Evolutionary conservation across 2,888 invertebrate species (phyloP).

Genomic region (Pristionchus arcanus): DNA sequence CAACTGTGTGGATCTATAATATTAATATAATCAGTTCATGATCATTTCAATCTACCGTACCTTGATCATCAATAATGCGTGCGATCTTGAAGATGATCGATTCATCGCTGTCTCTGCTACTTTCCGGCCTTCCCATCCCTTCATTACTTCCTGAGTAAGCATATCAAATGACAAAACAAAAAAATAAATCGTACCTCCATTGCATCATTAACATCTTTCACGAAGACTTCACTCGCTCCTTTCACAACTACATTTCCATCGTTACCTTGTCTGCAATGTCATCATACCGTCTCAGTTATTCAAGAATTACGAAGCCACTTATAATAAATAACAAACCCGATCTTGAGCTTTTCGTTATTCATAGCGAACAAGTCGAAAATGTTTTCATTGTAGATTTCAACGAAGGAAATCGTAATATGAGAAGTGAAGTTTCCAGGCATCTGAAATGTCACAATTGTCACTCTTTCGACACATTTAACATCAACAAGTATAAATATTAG

Average conservation of each 20-base stretch:
- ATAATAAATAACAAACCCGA: conserved; percentile 36
- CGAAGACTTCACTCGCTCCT: conserved; percentile 75
- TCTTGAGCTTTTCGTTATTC: conserved; percentile 57
- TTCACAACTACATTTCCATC: conserved; percentile 78
- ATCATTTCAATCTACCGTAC: conserved; percentile 61
- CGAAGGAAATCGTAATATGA: conserved; percentile 79
- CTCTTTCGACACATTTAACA: background rate
- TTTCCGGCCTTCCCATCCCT: conserved; percentile 80
- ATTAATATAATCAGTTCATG: background rate
- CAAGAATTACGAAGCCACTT: background rate
- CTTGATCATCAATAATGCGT: conserved; percentile 80
- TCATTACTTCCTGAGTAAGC: conserved; percentile 77
- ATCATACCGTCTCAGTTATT: background rate
- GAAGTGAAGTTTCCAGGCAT: conserved; percentile 79
- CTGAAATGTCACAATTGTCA: conserved; percentile 57
- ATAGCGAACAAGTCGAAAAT: conserved; percentile 80
- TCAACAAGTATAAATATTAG: background rate
- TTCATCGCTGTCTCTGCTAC: conserved; percentile 81
- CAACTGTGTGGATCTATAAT: conserved; percentile 71
- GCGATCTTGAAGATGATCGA: conserved; percentile 80
- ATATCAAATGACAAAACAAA: background rate
- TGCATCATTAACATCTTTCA: conserved; percentile 22
- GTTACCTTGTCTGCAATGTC: background rate
- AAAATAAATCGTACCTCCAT: conserved; percentile 1
- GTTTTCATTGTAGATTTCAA: conserved; percentile 81